Conservation (phyloP, 2,113 vertebrate genomes). For the Phylloscopus trochilus region DNA sequence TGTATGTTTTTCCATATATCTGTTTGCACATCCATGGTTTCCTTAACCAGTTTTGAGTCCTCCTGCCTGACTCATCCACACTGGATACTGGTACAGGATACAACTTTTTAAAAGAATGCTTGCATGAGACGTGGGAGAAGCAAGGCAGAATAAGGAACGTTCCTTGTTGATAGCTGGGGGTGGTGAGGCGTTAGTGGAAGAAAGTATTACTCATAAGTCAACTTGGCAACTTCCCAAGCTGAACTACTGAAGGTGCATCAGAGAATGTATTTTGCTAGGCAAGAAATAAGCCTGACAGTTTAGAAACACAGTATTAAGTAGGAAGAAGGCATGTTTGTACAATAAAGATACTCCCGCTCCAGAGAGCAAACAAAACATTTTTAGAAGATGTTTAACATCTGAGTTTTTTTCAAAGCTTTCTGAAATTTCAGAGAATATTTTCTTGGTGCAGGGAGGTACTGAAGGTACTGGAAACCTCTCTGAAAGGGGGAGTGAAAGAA, state of each 20-base stretch:
- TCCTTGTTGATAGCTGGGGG: conserved; percentile 31
- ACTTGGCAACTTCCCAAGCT: conserved; percentile 26
- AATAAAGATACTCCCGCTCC: background rate
- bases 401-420: background rate
- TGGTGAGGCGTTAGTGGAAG: conserved; percentile 32
- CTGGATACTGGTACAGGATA: background rate
- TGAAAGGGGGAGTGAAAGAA: background rate
- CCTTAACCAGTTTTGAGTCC: background rate
- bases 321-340: background rate
- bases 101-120: conserved; percentile 9
- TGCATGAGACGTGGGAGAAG: conserved; percentile 16
- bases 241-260: background rate
- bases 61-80: conserved; percentile 33
- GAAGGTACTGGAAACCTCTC: background rate
- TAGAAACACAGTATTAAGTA: background rate
- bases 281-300: background rate
- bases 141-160: background rate
- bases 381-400: background rate
- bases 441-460: background rate
- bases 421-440: background rate
- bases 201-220: conserved; percentile 61
- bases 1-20: background rate
- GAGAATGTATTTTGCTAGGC: background rate
- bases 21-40: background rate
- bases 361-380: background rate